phyloP scores from a whole-genome alignment of 1,140 invertebrate genomes.

The Octopus bimaculoides region DNA sequence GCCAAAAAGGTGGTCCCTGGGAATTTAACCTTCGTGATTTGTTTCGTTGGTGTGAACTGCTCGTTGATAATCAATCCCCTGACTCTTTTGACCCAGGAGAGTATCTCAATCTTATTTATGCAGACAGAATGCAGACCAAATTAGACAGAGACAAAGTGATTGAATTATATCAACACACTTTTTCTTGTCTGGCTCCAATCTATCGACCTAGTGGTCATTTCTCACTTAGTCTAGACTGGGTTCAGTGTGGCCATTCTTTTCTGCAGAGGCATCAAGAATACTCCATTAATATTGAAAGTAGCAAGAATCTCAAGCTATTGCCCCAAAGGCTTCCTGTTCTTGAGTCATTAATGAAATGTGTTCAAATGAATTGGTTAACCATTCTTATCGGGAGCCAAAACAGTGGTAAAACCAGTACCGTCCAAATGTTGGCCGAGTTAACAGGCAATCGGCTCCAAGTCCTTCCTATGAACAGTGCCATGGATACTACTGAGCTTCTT shows the following conservation, averaged over 20 bases:
- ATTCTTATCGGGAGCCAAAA: slow-evolving; percentile 78
- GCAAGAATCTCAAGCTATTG: slow-evolving; percentile 31
- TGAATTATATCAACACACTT: neutral
- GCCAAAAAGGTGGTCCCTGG: slow-evolving; percentile 77
- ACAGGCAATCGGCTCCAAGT: slow-evolving; percentile 73
- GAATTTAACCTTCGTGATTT: slow-evolving; percentile 97
- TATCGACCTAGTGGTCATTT: slow-evolving; percentile 28
- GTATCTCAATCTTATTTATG: slow-evolving; percentile 75
- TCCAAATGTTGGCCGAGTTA: slow-evolving; percentile 73
- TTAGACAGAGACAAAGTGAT: slow-evolving; percentile 66
- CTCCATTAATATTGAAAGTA: neutral
- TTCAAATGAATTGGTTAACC: slow-evolving; percentile 88
- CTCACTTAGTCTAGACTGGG: slow-evolving; percentile 27
- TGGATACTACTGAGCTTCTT: slow-evolving; percentile 92
- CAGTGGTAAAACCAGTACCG: slow-evolving; percentile 78
- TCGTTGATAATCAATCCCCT: slow-evolving; percentile 47
- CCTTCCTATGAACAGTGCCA: slow-evolving; percentile 84
- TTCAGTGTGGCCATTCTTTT: slow-evolving; percentile 56
- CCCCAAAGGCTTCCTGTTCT: slow-evolving; percentile 58
- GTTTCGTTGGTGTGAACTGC: slow-evolving; percentile 83
- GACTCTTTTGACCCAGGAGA: slow-evolving; percentile 63
- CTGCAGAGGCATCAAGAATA: slow-evolving; percentile 32
- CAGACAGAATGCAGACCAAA: slow-evolving; percentile 74
- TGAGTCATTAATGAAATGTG: slow-evolving; percentile 75
- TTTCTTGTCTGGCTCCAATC: neutral